phyloP scores from a whole-genome alignment of 2,797 vertebrate species.

The Siniperca undulata region DNA sequence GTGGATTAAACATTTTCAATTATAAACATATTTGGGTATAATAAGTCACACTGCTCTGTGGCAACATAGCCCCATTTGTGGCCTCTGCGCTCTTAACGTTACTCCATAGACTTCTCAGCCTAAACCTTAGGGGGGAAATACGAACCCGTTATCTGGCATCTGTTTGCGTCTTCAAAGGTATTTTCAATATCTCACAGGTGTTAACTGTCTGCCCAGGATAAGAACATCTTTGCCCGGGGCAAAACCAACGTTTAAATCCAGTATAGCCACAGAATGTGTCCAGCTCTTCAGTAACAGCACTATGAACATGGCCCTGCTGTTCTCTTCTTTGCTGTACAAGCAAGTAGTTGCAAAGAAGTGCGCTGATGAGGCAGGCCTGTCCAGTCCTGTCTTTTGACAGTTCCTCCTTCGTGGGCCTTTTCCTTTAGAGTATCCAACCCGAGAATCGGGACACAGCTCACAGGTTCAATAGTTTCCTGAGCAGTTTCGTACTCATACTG shows the following conservation, averaged over 20 bases:
- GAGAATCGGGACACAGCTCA: neutral
- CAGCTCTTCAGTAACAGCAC: neutral
- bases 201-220: neutral
- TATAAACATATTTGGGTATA: neutral
- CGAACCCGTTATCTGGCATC: neutral
- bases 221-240: neutral
- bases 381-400: neutral
- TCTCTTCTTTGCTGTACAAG: neutral
- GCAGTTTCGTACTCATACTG: neutral
- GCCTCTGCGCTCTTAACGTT: neutral
- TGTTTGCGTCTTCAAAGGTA: neutral
- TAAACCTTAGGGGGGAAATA: neutral
- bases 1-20: neutral
- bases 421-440: neutral
- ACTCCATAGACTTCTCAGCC: neutral
- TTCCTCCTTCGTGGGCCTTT: neutral
- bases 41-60: neutral
- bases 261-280: too few species aligned
- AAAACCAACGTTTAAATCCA: neutral
- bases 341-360: neutral
- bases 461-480: neutral
- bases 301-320: neutral
- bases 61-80: neutral
- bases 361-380: neutral
- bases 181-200: neutral